Evolutionary conservation across 2,797 vertebrate genomes (phyloP), one percentile per base, ranked within the genome.

Genomic region (Pempheris klunzingeri): DNA sequence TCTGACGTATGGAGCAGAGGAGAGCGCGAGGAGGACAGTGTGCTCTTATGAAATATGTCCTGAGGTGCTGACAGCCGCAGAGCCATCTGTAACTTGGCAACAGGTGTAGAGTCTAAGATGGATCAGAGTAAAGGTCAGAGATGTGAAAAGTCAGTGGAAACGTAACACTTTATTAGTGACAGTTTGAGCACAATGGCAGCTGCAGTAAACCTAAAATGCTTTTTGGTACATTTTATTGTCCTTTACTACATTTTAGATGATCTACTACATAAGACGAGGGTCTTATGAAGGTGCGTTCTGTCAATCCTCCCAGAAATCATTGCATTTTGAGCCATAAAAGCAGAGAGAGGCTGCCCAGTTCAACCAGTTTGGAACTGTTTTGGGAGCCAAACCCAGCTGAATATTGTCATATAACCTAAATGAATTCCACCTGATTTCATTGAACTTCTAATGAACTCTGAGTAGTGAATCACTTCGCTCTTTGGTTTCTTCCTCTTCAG

Each of bases 21-120:
- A 61, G 69, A 77, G 66, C 17, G 69, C 63, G 65, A 77, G 79
- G 61, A 81, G 82, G 83, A 67, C 62, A 36, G 50, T 49, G 12
- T 59, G 68, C 55, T 69, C 75, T 74, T 57, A 24, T 72, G 75
- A 88, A 83, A 82, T 80, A 74, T 82, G 47, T 84, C 32, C 39
- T 12, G 66, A 68, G 79, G 84, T 13, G 86, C 67, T 86, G 90
- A 91, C 86, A 81, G 86, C 70, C 47, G 74, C 60, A 69, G 79
- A 90, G 80, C 76, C 73, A 66, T 85, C 81, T 88, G 92, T 93
- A 91, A 86, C 82, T 92, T 90, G 92, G 86, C 82, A 90, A 88
- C 93, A 94, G 94, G 93, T 94, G 93, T 78, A 52, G 67, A 67
- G 71, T 78, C 80, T 74, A 39, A 78, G 85, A 84, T 36, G 81